These are phyloP conservation scores for Syngnathus acus DNA, from an alignment of 2,797 vertebrate genomes.

Conservation along the genomic window DNA sequence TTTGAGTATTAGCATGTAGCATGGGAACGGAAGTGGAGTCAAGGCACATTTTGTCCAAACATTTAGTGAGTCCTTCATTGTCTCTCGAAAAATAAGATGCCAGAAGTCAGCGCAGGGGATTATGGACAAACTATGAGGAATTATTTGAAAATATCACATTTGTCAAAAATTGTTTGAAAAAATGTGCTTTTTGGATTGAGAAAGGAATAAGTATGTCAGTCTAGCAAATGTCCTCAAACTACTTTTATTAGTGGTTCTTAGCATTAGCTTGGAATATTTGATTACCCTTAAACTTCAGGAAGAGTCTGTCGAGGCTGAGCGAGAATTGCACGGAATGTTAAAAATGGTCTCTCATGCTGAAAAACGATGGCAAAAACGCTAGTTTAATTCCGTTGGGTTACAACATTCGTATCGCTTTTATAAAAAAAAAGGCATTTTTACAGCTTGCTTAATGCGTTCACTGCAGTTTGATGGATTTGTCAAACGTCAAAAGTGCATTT, in stretches of 20 bases:
- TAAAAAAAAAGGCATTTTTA: conserved; percentile 50
- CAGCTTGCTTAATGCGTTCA: conserved; percentile 27
- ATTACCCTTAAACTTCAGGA: not conserved
- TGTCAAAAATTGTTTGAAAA: not conserved
- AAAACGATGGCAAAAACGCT: not conserved
- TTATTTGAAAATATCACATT: not conserved
- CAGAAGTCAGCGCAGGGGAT: not conserved
- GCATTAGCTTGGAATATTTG: not conserved
- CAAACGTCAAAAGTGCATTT: conserved; percentile 58
- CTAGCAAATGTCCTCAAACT: not conserved
- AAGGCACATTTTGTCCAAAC: conserved; percentile 1
- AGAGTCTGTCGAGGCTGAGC: not conserved
- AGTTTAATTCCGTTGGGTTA: conserved; percentile 8
- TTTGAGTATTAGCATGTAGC: not conserved
- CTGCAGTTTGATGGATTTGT: conserved; percentile 25
- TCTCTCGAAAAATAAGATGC: not conserved
- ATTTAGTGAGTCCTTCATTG: not conserved
- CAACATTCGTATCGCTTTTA: conserved; percentile 51
- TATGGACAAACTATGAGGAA: not conserved
- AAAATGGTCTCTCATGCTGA: not conserved
- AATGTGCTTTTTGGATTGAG: not conserved
- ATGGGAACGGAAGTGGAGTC: not conserved
- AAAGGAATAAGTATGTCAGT: no score
- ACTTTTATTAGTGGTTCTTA: not conserved
- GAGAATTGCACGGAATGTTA: conserved; percentile 1